A percentile compares a stretch with the other conserved stretches of the same genome.
These are phyloP conservation scores for Garra rufa DNA, from an alignment of 2,113 vertebrate genomes.

Conservation along the genomic window DNA sequence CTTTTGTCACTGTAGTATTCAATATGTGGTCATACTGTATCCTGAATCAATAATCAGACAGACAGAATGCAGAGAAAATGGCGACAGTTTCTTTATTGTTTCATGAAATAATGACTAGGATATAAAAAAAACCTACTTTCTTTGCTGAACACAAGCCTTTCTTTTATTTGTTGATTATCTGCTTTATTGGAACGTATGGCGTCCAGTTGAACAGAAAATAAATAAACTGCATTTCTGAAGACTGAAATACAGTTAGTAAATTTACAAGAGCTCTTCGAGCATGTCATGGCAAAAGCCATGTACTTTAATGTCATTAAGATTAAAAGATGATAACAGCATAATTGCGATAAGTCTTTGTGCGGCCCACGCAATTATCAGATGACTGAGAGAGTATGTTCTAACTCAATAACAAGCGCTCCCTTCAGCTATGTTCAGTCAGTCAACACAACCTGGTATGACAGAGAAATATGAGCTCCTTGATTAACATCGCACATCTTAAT, in stretches of 20 bases:
- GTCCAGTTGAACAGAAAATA: background rate
- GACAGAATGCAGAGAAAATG: background rate
- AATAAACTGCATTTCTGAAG: background rate
- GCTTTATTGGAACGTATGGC: background rate
- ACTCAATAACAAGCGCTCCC: constrained; percentile 2
- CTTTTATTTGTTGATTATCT: background rate
- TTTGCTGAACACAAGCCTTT: background rate
- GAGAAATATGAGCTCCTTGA: constrained; percentile 4
- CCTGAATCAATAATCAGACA: constrained; percentile 25
- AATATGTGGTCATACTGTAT: background rate
- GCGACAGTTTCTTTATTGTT: background rate
- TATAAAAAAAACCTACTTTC: constrained; percentile 1
- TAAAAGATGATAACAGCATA: constrained; percentile 1
- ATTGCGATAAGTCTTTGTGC: constrained; percentile 11
- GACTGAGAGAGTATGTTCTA: background rate
- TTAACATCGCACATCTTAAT: constrained; percentile 13
- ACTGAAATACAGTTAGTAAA: background rate
- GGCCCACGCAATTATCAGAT: constrained; percentile 12
- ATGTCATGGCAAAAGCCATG: constrained; percentile 7
- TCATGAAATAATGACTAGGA: background rate
- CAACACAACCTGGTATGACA: constrained; percentile 9
- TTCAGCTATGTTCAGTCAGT: constrained; percentile 14
- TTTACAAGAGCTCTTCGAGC: background rate
- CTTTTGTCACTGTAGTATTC: constrained; percentile 24
- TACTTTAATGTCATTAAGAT: background rate